phyloP scores from a whole-genome alignment of 2,797 vertebrate genomes.

The Coranthus polyacanthus region DNA sequence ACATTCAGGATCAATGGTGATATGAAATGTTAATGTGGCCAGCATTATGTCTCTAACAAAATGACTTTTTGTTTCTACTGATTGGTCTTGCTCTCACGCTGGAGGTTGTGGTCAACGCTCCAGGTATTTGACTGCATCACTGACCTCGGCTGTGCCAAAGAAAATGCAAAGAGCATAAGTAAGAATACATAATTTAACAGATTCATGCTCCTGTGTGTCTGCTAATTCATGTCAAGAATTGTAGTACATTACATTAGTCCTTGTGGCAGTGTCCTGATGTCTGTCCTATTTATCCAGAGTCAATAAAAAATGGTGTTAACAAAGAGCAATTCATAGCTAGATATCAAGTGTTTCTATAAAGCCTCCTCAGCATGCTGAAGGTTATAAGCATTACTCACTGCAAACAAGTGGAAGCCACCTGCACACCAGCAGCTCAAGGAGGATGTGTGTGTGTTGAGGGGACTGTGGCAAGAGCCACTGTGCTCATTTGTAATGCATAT shows the following conservation, averaged over 20 bases:
- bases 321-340: constrained; percentile 13
- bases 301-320: constrained; percentile 11
- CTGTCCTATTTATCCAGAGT: neutral
- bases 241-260: constrained; percentile 1
- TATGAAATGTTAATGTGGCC: too few species aligned
- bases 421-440: neutral
- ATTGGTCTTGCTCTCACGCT: neutral
- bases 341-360: constrained; percentile 18
- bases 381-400: constrained; percentile 19
- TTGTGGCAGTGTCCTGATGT: neutral
- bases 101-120: neutral
- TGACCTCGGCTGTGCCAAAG: neutral
- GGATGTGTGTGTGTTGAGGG: neutral
- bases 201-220: neutral
- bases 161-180: constrained; percentile 2
- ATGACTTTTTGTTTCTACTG: too few species aligned
- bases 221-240: constrained; percentile 1
- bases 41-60: too few species aligned
- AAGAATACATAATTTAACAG: neutral
- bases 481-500: neutral
- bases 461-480: neutral
- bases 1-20: too few species aligned
- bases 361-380: constrained; percentile 13
- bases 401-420: constrained; percentile 24
- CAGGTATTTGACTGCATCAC: neutral